phyloP scores from a whole-genome alignment of 2,888 invertebrate species.

The Acanthosepion lycidas region DNA sequence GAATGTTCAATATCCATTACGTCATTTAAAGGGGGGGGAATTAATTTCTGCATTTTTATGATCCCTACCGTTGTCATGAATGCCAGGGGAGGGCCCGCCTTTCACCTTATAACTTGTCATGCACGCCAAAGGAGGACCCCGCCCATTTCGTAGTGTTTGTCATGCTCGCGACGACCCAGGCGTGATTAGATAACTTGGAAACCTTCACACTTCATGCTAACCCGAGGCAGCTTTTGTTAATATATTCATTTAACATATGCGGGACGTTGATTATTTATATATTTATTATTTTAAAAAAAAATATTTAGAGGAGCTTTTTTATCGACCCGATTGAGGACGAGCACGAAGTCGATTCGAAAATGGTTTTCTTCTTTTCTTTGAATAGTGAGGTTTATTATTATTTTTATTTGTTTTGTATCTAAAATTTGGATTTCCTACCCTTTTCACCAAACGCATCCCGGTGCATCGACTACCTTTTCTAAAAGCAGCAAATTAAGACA shows the following conservation, averaged over 20 bases:
- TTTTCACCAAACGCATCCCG: not conserved
- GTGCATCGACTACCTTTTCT: not conserved
- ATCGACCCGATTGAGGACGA: not conserved
- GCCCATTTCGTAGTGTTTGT: slow-evolving; percentile 45
- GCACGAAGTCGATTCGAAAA: not conserved
- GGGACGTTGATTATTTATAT: slow-evolving; percentile 3
- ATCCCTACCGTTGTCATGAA: slow-evolving; percentile 38
- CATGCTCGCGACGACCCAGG: slow-evolving; percentile 37
- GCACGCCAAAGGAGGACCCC: slow-evolving; percentile 47
- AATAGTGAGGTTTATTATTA: not conserved
- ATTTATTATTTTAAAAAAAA: not conserved
- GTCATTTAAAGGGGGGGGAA: slow-evolving; percentile 37
- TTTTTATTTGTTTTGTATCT: not conserved
- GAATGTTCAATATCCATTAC: slow-evolving; percentile 41
- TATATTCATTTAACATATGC: slow-evolving; percentile 37
- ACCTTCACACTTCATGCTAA: slow-evolving; percentile 36
- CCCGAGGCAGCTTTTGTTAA: slow-evolving; percentile 41
- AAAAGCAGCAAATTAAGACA: not conserved
- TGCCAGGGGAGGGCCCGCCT: slow-evolving; percentile 47
- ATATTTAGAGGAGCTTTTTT: not conserved
- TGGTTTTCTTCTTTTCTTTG: not conserved
- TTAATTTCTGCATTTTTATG: not conserved
- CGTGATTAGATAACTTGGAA: slow-evolving; percentile 35
- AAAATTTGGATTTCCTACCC: not conserved
- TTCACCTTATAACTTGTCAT: slow-evolving; percentile 42